A percentile compares a stretch with the other conserved stretches of the same genome.
Conservation (phyloP, 2,797 vertebrate genomes). For the Hyperoplus immaculatus region DNA sequence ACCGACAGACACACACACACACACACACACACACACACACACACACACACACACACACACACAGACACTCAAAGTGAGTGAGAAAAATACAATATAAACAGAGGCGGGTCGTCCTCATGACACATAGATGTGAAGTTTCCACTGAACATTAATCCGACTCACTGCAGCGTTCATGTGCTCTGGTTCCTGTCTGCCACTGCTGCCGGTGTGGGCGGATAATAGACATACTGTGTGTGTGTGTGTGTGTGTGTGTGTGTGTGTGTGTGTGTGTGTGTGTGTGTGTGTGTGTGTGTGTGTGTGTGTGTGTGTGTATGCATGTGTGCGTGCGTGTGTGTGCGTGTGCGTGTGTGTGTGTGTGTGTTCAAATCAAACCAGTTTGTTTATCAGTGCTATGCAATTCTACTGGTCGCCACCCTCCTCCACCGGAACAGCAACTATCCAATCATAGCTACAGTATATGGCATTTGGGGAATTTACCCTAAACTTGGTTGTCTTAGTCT, state of each 20-base stretch:
- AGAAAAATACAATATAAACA: neutral
- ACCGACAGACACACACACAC: neutral
- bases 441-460: conserved; percentile 19
- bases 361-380: conserved; percentile 32
- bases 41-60: neutral
- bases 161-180: conserved; percentile 39
- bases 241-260: conserved; percentile 20
- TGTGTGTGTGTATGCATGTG: conserved; percentile 16
- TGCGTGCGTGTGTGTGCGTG: too few species aligned
- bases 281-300: neutral
- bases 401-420: conserved; percentile 15
- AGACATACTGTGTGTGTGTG: conserved; percentile 33
- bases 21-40: neutral
- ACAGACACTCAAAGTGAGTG: neutral
- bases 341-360: conserved; percentile 10
- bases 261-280: conserved; percentile 29
- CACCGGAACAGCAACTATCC: neutral
- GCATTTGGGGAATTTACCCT: neutral
- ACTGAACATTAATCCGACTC: conserved; percentile 56
- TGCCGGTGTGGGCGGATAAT: conserved; percentile 46
- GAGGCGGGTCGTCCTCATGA: conserved; percentile 22
- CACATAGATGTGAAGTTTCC: conserved; percentile 61
- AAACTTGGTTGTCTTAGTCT: neutral
- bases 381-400: conserved; percentile 37
- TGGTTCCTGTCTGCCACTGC: conserved; percentile 54